Percentiles rank a stretch among this genome's conserved stretches.
phyloP scores from a whole-genome alignment of 1,140 invertebrate species.

The Bombus waltoni region DNA sequence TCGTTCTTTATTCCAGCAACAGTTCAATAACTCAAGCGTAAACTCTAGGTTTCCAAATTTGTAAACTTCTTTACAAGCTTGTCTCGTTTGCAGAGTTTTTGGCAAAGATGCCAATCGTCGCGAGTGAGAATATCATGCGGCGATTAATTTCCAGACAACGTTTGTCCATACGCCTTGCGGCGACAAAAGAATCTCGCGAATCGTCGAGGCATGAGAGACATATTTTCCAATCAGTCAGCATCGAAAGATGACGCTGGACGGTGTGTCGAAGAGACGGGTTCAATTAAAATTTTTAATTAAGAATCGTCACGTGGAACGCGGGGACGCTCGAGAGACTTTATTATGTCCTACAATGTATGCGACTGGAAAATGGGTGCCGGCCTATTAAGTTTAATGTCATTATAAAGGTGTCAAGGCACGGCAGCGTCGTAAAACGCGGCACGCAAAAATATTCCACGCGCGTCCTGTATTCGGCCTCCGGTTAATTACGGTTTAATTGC shows the following conservation, averaged over 20 bases:
- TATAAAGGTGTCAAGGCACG: conserved; percentile 47
- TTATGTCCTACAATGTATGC: conserved; percentile 17
- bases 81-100: no score
- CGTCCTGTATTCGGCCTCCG: conserved; percentile 25
- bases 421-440: conserved; percentile 6
- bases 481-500: conserved; percentile 57
- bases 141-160: background rate
- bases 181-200: background rate
- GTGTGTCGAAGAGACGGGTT: background rate
- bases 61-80: no score
- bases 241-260: background rate
- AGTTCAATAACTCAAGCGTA: no score
- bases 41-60: no score
- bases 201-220: background rate
- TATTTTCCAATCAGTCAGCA: background rate
- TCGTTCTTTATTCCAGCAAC: background rate
- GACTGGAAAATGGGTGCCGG: conserved; percentile 8
- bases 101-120: background rate
- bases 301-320: background rate
- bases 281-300: conserved; percentile 50
- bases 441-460: conserved; percentile 42
- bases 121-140: background rate
- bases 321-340: background rate
- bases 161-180: no score
- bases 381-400: conserved; percentile 51